Percentiles rank a stretch among this genome's conserved stretches.
These are phyloP conservation scores for Lapara coniferarum DNA, from an alignment of 2,888 invertebrate species.

Conservation along the genomic window DNA sequence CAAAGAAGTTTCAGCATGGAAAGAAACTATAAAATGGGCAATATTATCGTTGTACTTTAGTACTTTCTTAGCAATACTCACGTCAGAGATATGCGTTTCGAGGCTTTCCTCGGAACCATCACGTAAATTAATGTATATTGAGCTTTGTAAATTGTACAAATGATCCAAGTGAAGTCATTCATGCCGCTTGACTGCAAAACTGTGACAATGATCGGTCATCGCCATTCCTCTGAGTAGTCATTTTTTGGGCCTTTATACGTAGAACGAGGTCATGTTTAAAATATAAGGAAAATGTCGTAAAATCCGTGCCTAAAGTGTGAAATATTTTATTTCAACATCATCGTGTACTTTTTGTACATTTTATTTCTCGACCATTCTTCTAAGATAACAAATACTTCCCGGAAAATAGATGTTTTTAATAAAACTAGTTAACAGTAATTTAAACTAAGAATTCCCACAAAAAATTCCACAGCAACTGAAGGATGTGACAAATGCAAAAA, in stretches of 20 bases:
- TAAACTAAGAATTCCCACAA: neutral
- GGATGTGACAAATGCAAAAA: slow-evolving; percentile 7
- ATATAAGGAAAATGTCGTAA: neutral
- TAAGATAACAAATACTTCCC: too few relatives aligned
- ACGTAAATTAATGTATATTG: slow-evolving; percentile 73
- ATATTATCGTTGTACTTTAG: slow-evolving; percentile 24
- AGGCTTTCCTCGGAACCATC: slow-evolving; percentile 65
- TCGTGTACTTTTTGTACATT: too few relatives aligned
- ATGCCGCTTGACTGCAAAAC: slow-evolving; percentile 54
- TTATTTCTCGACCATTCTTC: too few relatives aligned
- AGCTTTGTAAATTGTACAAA: slow-evolving; percentile 57
- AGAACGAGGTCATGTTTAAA: neutral
- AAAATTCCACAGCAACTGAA: neutral
- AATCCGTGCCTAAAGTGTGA: too few relatives aligned
- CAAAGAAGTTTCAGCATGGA: neutral
- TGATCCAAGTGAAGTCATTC: slow-evolving; percentile 54
- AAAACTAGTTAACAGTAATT: neutral
- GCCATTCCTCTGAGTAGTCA: slow-evolving; percentile 1
- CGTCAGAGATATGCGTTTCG: slow-evolving; percentile 58
- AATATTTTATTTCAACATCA: too few relatives aligned
- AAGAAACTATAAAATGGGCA: neutral
- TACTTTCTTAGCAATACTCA: slow-evolving; percentile 56
- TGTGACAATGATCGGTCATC: slow-evolving; percentile 41
- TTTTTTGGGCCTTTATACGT: neutral
- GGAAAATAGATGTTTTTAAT: too few relatives aligned